A percentile compares a stretch with the other conserved stretches of the same genome.
phyloP scores from a whole-genome alignment of 1,140 invertebrate species.

The Rhizoglyphus robini region DNA sequence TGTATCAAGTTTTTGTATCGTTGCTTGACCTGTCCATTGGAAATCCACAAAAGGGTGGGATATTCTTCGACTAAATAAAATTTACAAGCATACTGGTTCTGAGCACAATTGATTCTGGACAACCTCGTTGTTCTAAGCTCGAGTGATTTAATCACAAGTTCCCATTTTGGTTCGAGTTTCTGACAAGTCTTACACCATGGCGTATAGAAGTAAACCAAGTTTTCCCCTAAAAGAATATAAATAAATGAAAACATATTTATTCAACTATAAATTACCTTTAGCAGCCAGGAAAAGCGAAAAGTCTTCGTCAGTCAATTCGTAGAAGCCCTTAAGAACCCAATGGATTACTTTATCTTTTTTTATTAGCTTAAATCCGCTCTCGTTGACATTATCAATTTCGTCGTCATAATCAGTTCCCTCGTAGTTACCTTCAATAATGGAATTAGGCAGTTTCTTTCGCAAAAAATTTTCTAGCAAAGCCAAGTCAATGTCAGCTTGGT shows the following conservation, averaged over 20 bases:
- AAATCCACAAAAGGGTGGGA: constrained; percentile 7
- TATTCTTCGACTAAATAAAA: neutral
- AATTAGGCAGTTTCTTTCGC: neutral
- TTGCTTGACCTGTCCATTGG: neutral
- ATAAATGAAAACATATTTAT: neutral
- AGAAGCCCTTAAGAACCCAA: neutral
- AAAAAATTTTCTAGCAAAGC: neutral
- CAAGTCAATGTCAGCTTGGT: neutral
- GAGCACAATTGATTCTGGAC: neutral
- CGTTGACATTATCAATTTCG: neutral
- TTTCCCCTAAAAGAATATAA: neutral
- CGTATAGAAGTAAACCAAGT: constrained; percentile 7
- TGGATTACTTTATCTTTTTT: neutral
- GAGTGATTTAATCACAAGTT: neutral
- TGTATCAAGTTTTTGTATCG: neutral
- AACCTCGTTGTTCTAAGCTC: neutral
- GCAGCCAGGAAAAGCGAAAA: neutral
- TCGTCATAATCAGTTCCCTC: neutral
- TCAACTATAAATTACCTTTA: neutral
- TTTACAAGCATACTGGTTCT: neutral
- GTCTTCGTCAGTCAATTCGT: constrained; percentile 4
- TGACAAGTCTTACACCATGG: constrained; percentile 4
- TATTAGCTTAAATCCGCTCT: neutral
- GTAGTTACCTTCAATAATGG: neutral
- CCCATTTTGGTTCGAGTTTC: neutral